Evolutionary conservation across 2,888 invertebrate species (phyloP).

Genomic region (Rotaria socialis): DNA sequence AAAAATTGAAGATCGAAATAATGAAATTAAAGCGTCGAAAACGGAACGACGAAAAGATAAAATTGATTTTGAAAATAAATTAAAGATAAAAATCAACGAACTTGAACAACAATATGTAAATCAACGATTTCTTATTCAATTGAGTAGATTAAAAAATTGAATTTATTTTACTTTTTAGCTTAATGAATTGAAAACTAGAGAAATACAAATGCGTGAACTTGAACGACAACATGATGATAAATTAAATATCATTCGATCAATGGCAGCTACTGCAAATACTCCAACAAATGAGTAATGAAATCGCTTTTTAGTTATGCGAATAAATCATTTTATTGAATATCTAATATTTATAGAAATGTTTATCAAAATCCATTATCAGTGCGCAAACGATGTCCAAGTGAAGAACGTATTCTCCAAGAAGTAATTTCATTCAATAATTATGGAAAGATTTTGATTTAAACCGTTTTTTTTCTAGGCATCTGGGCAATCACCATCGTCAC

Average conservation of each 20-base stretch:
- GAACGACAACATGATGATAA: slow-evolving; percentile 37
- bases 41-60: slow-evolving; percentile 30
- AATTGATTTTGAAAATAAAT: slow-evolving; percentile 36
- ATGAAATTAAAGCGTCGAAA: background rate
- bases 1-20: slow-evolving; percentile 17
- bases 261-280: background rate
- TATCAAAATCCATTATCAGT: background rate
- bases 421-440: background rate
- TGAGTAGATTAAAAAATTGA: background rate
- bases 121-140: background rate
- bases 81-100: slow-evolving; percentile 1
- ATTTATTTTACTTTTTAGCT: background rate
- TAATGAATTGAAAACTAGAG: slow-evolving; percentile 20
- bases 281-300: background rate
- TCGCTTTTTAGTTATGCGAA: background rate
- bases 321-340: too few species aligned
- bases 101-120: slow-evolving; percentile 33
- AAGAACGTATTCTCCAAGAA: slow-evolving; percentile 29
- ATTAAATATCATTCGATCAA: slow-evolving; percentile 27
- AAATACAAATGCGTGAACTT: background rate
- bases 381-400: slow-evolving; percentile 10
- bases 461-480: background rate
- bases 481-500: background rate
- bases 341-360: background rate
- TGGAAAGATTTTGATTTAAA: background rate